Percentiles rank a stretch among this genome's conserved stretches.
Evolutionary conservation across 2,888 invertebrate species (phyloP).

Genomic region (Sarcophaga variegata): DNA sequence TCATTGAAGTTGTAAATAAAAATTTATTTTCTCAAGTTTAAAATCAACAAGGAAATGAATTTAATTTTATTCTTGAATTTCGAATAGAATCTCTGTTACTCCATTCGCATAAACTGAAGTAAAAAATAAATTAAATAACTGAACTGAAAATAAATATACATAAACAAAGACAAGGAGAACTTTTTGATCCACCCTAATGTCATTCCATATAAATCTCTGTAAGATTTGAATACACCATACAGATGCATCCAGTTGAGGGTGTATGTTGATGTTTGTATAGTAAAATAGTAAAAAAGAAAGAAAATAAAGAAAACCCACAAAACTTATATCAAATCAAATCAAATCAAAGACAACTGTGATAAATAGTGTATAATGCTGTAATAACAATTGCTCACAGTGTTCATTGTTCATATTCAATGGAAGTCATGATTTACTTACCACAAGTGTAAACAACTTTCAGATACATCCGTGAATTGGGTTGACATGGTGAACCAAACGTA

Average conservation of each 20-base stretch:
- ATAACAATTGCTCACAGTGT: conserved; percentile 35
- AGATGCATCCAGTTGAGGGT: background rate
- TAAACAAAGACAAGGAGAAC: background rate
- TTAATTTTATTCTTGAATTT: no score
- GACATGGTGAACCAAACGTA: conserved; percentile 92
- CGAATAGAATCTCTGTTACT: no score
- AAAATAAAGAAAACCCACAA: background rate
- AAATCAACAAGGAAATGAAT: no score
- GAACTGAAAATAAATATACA: background rate
- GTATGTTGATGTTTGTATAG: background rate
- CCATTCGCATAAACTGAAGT: background rate
- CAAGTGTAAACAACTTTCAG: conserved; percentile 94
- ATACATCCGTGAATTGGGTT: conserved; percentile 91
- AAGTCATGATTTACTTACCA: conserved; percentile 84
- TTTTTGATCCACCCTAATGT: conserved; percentile 2
- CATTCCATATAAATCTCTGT: background rate
- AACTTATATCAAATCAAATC: conserved; percentile 2
- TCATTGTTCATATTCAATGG: conserved; percentile 33
- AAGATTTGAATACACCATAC: background rate
- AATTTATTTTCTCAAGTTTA: no score
- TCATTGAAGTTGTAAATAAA: no score
- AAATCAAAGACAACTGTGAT: conserved; percentile 45
- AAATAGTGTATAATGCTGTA: conserved; percentile 18
- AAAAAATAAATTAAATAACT: background rate
- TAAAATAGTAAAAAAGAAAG: background rate